phyloP scores from a whole-genome alignment of 2,113 vertebrate genomes.

The Syngnathus typhle region DNA sequence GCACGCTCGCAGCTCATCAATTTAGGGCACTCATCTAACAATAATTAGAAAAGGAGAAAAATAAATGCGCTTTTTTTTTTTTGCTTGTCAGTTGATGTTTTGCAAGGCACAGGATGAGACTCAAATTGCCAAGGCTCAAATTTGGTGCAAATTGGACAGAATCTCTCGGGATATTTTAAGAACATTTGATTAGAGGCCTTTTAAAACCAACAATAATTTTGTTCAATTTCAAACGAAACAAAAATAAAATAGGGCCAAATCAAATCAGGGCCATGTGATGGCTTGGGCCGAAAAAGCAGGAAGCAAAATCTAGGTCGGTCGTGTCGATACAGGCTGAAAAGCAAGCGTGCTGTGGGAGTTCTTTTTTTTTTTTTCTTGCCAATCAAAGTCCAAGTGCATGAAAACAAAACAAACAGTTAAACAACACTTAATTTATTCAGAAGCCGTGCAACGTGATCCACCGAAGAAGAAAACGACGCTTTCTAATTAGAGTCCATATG shows the following conservation, averaged over 20 bases:
- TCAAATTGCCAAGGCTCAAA: no score
- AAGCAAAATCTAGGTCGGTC: not conserved
- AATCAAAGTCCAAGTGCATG: not conserved
- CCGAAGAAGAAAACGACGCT: not conserved
- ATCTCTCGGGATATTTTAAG: no score
- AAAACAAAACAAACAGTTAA: not conserved
- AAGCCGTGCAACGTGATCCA: not conserved
- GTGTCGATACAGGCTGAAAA: not conserved
- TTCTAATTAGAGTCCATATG: not conserved
- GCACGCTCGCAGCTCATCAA: slow-evolving; percentile 12
- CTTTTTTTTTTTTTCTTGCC: not conserved
- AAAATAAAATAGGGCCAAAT: not conserved
- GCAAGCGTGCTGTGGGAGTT: not conserved
- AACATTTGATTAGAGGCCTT: no score
- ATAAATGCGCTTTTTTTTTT: not conserved
- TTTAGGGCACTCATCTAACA: slow-evolving; percentile 3
- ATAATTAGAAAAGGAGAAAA: not conserved
- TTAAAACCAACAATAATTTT: no score
- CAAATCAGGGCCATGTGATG: not conserved
- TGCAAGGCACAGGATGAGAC: no score
- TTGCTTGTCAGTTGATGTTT: no score
- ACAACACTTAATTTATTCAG: slow-evolving; percentile 2
- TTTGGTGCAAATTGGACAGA: no score
- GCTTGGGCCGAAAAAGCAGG: not conserved
- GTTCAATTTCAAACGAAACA: no score